A percentile compares a stretch with the other conserved stretches of the same genome.
phyloP scores from a whole-genome alignment of 92 coral and sea anemone genomes.

The Epizoanthus illoricatus region DNA sequence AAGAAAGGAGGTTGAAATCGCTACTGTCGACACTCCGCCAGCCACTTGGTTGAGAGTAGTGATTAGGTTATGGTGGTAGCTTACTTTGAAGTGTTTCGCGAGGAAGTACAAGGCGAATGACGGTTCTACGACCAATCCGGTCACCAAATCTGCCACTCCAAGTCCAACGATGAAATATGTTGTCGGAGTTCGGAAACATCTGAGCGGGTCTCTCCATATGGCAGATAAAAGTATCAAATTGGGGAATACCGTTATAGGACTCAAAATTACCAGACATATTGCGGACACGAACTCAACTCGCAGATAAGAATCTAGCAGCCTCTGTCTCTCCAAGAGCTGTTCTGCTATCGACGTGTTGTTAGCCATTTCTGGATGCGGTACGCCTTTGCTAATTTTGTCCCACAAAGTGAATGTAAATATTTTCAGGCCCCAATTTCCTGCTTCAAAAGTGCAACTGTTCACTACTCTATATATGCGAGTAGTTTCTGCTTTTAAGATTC shows the following conservation, averaged over 20 bases:
- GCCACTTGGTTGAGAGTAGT: slow-evolving; percentile 49
- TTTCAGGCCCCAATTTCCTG: not conserved
- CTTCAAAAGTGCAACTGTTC: not conserved
- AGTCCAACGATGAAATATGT: slow-evolving; percentile 69
- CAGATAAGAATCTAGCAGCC: slow-evolving; percentile 28
- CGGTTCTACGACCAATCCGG: slow-evolving; percentile 79
- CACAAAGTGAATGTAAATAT: too few species aligned
- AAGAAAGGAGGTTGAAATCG: slow-evolving; percentile 68
- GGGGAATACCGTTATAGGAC: slow-evolving; percentile 73
- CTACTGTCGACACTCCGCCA: slow-evolving; percentile 59
- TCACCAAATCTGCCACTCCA: slow-evolving; percentile 68
- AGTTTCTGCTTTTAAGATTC: too few species aligned
- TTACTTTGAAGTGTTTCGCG: slow-evolving; percentile 13
- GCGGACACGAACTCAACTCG: slow-evolving; percentile 57
- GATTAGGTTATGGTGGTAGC: slow-evolving; percentile 31
- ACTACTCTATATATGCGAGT: too few species aligned
- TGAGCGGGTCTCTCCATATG: slow-evolving; percentile 68
- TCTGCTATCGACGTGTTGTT: slow-evolving; percentile 18
- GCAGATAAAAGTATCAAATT: slow-evolving; percentile 63
- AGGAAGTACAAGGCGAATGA: slow-evolving; percentile 58
- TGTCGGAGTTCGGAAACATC: slow-evolving; percentile 70
- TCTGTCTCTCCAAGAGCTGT: not conserved
- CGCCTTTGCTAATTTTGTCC: not conserved
- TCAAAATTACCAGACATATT: slow-evolving; percentile 44
- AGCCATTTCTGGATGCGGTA: not conserved